Conservation (phyloP, 2,113 vertebrate species). For the Sander vitreus region DNA sequence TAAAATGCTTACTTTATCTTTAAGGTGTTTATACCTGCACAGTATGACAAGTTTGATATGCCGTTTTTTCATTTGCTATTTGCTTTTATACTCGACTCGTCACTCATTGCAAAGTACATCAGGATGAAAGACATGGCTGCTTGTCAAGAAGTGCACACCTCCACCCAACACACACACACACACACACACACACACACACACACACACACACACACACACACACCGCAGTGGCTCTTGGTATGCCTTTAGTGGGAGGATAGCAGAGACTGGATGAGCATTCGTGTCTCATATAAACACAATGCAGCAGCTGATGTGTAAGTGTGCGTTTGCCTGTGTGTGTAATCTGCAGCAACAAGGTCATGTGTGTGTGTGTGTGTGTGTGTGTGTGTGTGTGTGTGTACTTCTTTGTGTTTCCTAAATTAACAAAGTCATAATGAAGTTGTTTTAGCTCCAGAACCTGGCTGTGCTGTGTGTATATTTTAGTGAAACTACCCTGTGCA, state of each 20-base stretch:
- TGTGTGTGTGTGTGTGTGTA: neutral
- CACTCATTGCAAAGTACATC: neutral
- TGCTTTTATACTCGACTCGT: neutral
- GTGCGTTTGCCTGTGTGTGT: constrained; percentile 19
- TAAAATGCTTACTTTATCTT: neutral
- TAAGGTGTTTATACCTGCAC: neutral
- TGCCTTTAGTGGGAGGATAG: constrained; percentile 63
- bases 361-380: constrained; percentile 21
- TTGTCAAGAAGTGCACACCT: constrained; percentile 30
- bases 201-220: constrained; percentile 30
- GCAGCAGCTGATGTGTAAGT: constrained; percentile 30
- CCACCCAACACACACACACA: neutral
- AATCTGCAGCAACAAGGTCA: constrained; percentile 34
- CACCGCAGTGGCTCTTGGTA: constrained; percentile 54
- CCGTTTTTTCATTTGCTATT: neutral
- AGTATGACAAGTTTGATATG: neutral
- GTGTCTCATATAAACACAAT: constrained; percentile 34
- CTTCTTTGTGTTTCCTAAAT: neutral
- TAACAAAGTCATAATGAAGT: constrained; percentile 32
- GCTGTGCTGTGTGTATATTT: neutral
- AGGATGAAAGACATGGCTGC: constrained; percentile 18
- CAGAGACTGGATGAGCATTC: constrained; percentile 46
- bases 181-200: constrained; percentile 18
- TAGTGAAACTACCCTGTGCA: constrained; percentile 7
- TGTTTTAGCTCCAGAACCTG: constrained; percentile 22